Evolutionary conservation across 2,113 vertebrate species (phyloP).

Genomic region (Amblyopsis rosae): DNA sequence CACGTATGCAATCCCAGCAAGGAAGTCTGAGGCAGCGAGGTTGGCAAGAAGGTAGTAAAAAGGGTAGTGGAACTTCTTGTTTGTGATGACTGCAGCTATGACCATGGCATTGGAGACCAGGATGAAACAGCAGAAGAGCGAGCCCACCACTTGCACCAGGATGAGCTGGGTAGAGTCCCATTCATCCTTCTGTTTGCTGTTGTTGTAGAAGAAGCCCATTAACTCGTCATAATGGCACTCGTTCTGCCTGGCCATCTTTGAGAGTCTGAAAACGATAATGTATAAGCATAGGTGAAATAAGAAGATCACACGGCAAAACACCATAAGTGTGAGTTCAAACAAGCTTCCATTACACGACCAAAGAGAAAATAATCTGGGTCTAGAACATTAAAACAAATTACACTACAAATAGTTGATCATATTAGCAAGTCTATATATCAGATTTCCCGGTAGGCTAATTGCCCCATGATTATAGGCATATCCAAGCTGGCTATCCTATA

Average conservation of each 20-base stretch:
- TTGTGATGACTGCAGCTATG: constrained; percentile 91
- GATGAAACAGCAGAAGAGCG: constrained; percentile 92
- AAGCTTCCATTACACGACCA: no score
- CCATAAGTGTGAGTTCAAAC: no score
- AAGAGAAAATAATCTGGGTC: no score
- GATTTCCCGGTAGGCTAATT: no score
- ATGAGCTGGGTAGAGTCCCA: constrained; percentile 82
- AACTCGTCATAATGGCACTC: constrained; percentile 83
- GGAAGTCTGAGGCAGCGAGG: constrained; percentile 93
- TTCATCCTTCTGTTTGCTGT: constrained; percentile 76
- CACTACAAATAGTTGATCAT: no score
- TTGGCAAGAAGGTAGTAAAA: constrained; percentile 97
- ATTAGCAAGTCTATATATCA: no score
- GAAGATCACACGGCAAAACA: no score
- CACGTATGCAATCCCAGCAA: constrained; percentile 94
- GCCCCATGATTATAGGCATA: no score
- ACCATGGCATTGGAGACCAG: constrained; percentile 93
- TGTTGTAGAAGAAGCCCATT: constrained; percentile 95
- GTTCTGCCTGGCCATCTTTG: constrained; percentile 82
- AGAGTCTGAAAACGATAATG: constrained; percentile 57
- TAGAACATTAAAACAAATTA: no score
- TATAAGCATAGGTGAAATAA: not conserved
- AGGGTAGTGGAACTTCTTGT: constrained; percentile 92
- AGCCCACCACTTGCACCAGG: constrained; percentile 85
- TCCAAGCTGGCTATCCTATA: no score